Conservation (phyloP, 2,797 vertebrate genomes). For the Glossophaga mutica region DNA sequence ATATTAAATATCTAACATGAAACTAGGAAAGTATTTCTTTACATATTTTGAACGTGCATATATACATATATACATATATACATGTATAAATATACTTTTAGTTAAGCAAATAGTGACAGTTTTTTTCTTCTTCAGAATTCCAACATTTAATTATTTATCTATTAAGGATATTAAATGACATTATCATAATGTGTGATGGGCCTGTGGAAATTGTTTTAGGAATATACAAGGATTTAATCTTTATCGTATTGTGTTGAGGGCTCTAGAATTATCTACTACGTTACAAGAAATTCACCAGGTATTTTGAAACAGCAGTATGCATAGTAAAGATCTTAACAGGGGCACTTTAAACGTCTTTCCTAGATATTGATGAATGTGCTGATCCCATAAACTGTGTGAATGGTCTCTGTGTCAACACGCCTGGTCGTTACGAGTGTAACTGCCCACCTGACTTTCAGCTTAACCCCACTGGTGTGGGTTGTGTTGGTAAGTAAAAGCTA, state of each 20-base stretch:
- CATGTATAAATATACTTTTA: not conserved
- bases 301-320: not conserved
- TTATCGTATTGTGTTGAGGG: not conserved
- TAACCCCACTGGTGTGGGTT: conserved; percentile 88
- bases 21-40: not conserved
- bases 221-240: not conserved
- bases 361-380: conserved; percentile 89
- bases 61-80: not conserved
- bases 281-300: not conserved
- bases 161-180: not conserved
- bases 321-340: not conserved
- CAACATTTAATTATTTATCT: not conserved
- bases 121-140: not conserved
- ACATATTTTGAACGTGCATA: not conserved
- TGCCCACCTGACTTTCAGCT: conserved; percentile 89
- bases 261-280: not conserved
- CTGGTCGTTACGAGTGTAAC: conserved; percentile 88
- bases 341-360: conserved; percentile 21
- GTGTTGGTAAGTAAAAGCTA: conserved; percentile 85
- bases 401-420: conserved; percentile 87
- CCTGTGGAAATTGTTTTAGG: not conserved
- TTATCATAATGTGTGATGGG: not conserved
- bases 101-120: not conserved
- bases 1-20: conserved; percentile 4
- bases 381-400: conserved; percentile 89